phyloP scores from a whole-genome alignment of 2,888 invertebrate genomes.

The Abscondita cerata region DNA sequence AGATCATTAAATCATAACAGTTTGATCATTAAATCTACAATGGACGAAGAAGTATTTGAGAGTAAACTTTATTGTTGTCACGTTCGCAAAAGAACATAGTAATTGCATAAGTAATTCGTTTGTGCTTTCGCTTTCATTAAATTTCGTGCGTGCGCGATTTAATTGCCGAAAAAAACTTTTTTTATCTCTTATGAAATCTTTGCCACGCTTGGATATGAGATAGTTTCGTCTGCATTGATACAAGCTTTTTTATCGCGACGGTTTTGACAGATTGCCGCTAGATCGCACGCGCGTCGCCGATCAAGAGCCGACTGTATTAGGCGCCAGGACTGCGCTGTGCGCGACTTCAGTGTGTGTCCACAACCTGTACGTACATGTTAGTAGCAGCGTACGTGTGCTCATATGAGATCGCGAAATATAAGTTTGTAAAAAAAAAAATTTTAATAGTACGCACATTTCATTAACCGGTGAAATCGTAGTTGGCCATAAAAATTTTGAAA shows the following conservation, averaged over 20 bases:
- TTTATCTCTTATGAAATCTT: constrained; percentile 3
- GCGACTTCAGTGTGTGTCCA: constrained; percentile 64
- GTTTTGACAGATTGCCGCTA: constrained; percentile 57
- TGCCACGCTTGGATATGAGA: constrained; percentile 11
- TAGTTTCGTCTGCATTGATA: constrained; percentile 31
- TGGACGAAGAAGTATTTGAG: too few species aligned
- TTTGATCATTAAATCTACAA: constrained; percentile 10
- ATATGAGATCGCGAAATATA: constrained; percentile 52
- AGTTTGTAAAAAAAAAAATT: constrained; percentile 24
- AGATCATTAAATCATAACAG: constrained; percentile 32
- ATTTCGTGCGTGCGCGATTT: too few species aligned
- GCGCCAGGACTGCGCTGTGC: constrained; percentile 54
- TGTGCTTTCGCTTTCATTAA: too few species aligned
- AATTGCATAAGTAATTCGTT: too few species aligned
- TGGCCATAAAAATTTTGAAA: constrained; percentile 18
- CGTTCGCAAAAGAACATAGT: too few species aligned
- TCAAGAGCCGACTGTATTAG: constrained; percentile 56
- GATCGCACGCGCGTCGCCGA: constrained; percentile 63
- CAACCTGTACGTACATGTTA: constrained; percentile 53
- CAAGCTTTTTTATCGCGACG: constrained; percentile 28
- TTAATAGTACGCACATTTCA: constrained; percentile 6
- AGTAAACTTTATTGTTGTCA: too few species aligned
- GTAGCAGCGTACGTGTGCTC: constrained; percentile 48
- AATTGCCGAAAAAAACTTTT: too few species aligned
- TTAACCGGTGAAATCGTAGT: constrained; percentile 11